These are phyloP conservation scores for Vidua macroura DNA, from an alignment of 2,113 vertebrate genomes.

Conservation along the genomic window DNA sequence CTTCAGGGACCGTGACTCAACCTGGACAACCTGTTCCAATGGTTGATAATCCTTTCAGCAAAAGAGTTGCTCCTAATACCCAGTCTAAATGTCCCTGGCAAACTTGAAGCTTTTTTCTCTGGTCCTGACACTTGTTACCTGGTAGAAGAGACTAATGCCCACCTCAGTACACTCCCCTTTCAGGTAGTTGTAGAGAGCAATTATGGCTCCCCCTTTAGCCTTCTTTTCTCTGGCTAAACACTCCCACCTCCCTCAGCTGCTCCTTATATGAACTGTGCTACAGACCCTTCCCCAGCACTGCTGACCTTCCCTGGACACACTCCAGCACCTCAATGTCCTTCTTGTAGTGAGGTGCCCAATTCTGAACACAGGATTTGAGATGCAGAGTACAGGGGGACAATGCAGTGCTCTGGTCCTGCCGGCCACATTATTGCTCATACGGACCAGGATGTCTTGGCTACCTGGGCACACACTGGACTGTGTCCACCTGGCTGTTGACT, in stretches of 20 bases:
- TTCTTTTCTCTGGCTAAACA: not conserved
- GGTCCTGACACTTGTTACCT: not conserved
- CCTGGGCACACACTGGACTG: not conserved
- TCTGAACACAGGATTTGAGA: not conserved
- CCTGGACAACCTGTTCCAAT: not conserved
- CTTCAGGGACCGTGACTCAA: not conserved
- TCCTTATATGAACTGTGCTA: not conserved
- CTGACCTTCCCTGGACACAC: accelerated
- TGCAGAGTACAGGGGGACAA: not conserved
- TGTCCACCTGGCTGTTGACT: not conserved
- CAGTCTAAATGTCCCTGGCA: not conserved
- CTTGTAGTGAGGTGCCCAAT: not conserved
- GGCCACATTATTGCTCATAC: not conserved
- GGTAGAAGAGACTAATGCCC: not conserved
- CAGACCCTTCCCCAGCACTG: not conserved
- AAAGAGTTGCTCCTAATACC: not conserved
- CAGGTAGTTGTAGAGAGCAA: not conserved
- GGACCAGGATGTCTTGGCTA: not conserved
- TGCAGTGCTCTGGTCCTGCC: not conserved
- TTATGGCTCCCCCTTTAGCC: not conserved
- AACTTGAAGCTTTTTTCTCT: not conserved
- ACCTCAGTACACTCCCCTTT: not conserved
- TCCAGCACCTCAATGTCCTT: not conserved
- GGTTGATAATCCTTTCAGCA: not conserved
- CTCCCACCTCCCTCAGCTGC: not conserved